phyloP scores from a whole-genome alignment of 37 sponge, comb jelly and placozoan species.

The Lycopodina hypogea region DNA sequence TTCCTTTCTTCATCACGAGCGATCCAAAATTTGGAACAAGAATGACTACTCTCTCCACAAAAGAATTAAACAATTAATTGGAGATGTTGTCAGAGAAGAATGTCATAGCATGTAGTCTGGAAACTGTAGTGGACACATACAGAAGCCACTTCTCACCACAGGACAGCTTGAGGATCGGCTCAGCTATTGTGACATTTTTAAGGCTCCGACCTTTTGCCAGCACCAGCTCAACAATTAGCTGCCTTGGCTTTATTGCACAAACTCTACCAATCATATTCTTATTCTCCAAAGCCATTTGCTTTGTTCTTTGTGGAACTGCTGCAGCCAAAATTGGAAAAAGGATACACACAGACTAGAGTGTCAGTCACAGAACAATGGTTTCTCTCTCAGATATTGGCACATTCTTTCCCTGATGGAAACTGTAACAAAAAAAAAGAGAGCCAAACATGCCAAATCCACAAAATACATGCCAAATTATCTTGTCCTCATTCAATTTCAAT shows the following conservation, averaged over 20 bases:
- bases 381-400: constrained; percentile 56
- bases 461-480: too few relatives aligned
- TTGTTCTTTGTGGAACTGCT: constrained; percentile 80
- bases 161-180: too few relatives aligned
- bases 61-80: too few relatives aligned
- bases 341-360: constrained; percentile 5
- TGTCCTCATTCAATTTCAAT: too few relatives aligned
- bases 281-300: constrained; percentile 79
- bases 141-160: constrained; percentile 68
- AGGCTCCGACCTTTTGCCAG: too few relatives aligned
- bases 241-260: constrained; percentile 85
- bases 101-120: constrained; percentile 56
- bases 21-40: too few relatives aligned
- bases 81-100: constrained; percentile 70
- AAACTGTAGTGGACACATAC: constrained; percentile 61
- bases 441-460: too few relatives aligned
- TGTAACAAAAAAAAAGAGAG: too few relatives aligned
- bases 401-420: constrained; percentile 47
- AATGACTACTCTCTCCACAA: too few relatives aligned
- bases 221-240: constrained; percentile 85
- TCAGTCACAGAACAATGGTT: constrained; percentile 48
- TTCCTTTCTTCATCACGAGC: too few relatives aligned
- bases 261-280: constrained; percentile 73
- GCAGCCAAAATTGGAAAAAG: constrained; percentile 27
- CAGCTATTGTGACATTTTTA: too few relatives aligned